Base-by-base conservation (phyloP, 2,797 vertebrate species). In the Leptatherina wallacei region DNA sequence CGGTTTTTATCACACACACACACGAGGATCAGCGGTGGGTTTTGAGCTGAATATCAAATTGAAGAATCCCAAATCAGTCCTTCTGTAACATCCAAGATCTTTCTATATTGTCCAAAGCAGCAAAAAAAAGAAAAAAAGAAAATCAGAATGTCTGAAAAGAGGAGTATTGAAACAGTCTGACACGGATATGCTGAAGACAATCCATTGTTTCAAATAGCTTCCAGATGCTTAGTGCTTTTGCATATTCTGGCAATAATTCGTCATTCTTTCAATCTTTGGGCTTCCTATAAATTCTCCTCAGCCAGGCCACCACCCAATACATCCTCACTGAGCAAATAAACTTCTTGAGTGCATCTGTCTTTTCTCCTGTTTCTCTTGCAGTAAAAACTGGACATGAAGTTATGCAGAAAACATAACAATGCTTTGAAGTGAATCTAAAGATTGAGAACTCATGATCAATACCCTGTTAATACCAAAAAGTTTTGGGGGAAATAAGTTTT, bases 151-250 rank as follows among this genome's bases (percentile, higher is more conserved):
- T 75, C 71, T 51, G 62, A 49, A 80, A 74, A 66, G 60, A 77
- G 65, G 81, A 62, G 74, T 58, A 60, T 77, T 78, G 49, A 57
- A 76, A 71, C 30, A 75, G 71, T 64, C 29, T 47, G 70, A 86
- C 65, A 69, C 24, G 68, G 30, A 72, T 57, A 70, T 29, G 61
- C 66, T 80, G 63, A 85, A 88, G 76, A 88, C 76, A 84, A 77
- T 79, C 80, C 78, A 86, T 89, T 80, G 84, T 89, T 85, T 82
- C 56, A 73, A 83, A 91, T 66, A 13, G 36, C 32, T 89, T 89
- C 90, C 90, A 92, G 85, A 90, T 87, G 89, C 71, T 85, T 38
- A 4, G 52, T 32, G 35, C 78, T 65, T 63, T 73, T 89, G 85
- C 84, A 83, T 86, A 89, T 83, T 86, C 78, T 89, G 88, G 84